Conservation (phyloP, 2,113 vertebrate genomes). For the Phalacrocorax pelagicus region DNA sequence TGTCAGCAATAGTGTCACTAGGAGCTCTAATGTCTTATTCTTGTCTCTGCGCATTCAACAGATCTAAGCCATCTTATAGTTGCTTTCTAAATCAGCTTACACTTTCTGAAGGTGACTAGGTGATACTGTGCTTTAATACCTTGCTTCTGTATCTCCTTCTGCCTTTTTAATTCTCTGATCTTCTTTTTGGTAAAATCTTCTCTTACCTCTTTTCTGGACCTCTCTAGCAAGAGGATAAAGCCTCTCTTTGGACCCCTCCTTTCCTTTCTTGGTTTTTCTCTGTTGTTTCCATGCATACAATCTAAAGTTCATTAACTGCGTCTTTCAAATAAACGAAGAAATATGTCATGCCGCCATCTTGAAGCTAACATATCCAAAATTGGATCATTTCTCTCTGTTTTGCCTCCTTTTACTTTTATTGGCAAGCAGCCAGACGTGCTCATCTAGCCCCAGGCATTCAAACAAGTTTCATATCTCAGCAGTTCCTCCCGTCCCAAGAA, state of each 20-base stretch:
- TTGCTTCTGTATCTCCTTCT: background rate
- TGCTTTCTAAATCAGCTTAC: background rate
- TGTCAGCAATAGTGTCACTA: background rate
- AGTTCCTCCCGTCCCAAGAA: background rate
- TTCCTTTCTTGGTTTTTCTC: background rate
- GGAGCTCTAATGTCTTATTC: background rate
- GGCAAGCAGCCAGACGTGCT: background rate
- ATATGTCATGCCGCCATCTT: background rate
- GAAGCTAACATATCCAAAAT: background rate
- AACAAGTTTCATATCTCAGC: background rate
- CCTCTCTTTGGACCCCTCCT: background rate
- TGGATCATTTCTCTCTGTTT: background rate
- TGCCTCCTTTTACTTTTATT: background rate
- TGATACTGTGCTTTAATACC: background rate
- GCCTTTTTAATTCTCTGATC: background rate
- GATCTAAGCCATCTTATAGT: background rate
- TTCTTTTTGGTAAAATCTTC: background rate
- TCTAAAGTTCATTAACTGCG: background rate
- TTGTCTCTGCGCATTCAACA: background rate
- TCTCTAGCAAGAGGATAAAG: background rate
- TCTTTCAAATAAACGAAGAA: background rate
- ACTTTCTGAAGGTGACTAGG: background rate
- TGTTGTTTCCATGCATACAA: background rate
- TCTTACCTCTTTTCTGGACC: background rate
- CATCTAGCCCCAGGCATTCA: background rate